Evolutionary conservation across 2,113 vertebrate genomes (phyloP).

Genomic region (Varanus salvator): DNA sequence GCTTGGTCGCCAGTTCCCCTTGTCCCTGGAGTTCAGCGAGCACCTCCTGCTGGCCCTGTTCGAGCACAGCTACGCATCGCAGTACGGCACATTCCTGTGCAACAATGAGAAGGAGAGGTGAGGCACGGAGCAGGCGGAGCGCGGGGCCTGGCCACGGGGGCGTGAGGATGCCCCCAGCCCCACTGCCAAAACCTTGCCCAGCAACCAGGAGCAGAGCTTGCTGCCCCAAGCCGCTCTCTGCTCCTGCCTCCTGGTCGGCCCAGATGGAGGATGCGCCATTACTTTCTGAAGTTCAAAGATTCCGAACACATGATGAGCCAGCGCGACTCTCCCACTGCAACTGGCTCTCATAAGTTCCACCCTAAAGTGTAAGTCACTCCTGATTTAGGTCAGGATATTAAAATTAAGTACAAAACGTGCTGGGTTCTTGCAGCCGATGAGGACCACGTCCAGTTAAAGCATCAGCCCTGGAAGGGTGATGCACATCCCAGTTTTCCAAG

Average conservation of each 20-base stretch:
- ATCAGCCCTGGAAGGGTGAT: background rate
- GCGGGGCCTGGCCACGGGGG: background rate
- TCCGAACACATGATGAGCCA: background rate
- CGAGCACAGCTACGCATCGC: conserved; percentile 82
- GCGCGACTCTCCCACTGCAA: background rate
- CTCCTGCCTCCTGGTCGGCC: background rate
- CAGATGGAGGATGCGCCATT: background rate
- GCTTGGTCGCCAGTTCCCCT: conserved; percentile 85
- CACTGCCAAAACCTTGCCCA: background rate
- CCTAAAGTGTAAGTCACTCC: background rate
- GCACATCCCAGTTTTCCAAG: background rate
- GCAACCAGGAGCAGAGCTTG: background rate
- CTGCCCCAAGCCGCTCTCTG: background rate
- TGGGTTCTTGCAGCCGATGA: background rate
- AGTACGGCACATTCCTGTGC: conserved; percentile 89
- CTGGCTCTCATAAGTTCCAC: background rate
- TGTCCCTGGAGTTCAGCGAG: conserved; percentile 85
- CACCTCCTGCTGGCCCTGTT: conserved; percentile 83
- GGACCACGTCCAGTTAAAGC: background rate
- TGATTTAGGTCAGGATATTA: background rate
- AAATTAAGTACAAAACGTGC: background rate
- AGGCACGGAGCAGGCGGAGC: background rate
- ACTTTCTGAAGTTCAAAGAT: background rate
- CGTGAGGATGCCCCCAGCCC: background rate
- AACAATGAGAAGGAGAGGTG: conserved; percentile 86